Evolutionary conservation across 2,113 vertebrate genomes (phyloP).

Genomic region (Glaucidium brasilianum): DNA sequence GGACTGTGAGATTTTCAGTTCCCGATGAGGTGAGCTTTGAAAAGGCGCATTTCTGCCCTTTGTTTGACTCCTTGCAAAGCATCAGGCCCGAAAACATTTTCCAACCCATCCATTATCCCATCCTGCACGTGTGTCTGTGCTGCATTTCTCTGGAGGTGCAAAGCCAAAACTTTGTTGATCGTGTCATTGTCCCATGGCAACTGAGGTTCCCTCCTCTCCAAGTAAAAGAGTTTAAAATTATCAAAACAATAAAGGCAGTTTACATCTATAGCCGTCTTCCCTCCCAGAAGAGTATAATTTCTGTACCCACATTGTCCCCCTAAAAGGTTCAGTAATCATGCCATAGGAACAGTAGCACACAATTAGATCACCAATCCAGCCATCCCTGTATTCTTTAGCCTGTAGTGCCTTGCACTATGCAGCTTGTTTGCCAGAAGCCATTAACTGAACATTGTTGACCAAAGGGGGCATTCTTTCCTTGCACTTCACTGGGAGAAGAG

Average conservation of each 20-base stretch:
- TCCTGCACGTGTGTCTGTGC: fast-evolving
- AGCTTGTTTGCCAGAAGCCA: not conserved
- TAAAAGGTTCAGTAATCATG: not conserved
- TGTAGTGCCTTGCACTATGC: not conserved
- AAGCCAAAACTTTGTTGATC: not conserved
- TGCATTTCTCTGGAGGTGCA: not conserved
- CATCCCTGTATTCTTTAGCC: not conserved
- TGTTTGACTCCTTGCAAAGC: not conserved
- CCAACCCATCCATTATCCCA: not conserved
- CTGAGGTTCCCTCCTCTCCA: not conserved
- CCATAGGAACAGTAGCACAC: not conserved
- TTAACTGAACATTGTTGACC: not conserved
- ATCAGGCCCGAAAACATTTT: not conserved
- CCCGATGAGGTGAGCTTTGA: not conserved
- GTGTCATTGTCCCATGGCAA: not conserved
- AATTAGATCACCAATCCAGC: not conserved
- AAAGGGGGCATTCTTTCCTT: not conserved
- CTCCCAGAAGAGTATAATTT: not conserved
- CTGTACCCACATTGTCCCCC: not conserved
- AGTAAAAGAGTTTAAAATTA: not conserved
- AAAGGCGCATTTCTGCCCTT: not conserved
- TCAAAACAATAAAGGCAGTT: not conserved
- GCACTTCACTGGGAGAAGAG: not conserved
- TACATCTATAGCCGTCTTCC: not conserved
- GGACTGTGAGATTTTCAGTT: not conserved